Percentiles rank a stretch among this genome's conserved stretches.
These are phyloP conservation scores for Wiebesia pumilae DNA, from an alignment of 1,140 invertebrate genomes.

Conservation along the genomic window DNA sequence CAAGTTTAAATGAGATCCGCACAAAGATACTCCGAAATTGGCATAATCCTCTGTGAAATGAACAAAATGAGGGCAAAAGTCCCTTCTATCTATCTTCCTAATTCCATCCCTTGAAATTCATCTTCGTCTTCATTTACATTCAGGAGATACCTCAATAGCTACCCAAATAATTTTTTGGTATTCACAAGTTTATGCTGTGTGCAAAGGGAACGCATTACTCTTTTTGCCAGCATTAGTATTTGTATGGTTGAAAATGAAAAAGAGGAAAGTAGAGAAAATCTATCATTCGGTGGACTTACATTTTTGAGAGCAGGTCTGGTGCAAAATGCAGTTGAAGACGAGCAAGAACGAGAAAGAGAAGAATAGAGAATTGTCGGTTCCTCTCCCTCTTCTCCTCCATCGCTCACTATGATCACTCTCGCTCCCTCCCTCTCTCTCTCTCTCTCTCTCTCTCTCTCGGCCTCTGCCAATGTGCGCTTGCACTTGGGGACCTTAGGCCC, in stretches of 20 bases:
- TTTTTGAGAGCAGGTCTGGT: constrained; percentile 24
- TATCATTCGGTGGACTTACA: constrained; percentile 22
- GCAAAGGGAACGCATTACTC: constrained; percentile 5
- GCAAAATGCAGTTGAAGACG: constrained; percentile 18
- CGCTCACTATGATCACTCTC: too few relatives aligned
- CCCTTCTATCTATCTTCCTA: constrained; percentile 12
- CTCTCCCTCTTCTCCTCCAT: not conserved
- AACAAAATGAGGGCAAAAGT: constrained; percentile 1
- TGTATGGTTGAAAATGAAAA: not conserved
- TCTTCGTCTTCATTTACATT: not conserved
- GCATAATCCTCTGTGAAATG: constrained; percentile 25
- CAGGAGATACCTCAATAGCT: not conserved
- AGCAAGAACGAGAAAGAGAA: not conserved
- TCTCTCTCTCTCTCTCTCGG: not conserved
- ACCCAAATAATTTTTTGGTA: constrained; percentile 22
- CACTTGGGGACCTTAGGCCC: not conserved
- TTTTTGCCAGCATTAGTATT: not conserved
- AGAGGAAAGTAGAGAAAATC: constrained; percentile 26
- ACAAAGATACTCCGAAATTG: constrained; percentile 20
- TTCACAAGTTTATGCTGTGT: not conserved
- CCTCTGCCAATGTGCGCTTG: constrained; percentile 17
- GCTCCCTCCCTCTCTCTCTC: not conserved
- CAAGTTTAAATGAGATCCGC: not conserved
- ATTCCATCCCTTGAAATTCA: not conserved
- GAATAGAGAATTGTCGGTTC: not conserved